Percentiles rank a stretch among this genome's conserved stretches.
phyloP scores from a whole-genome alignment of 2,797 vertebrate species.

The Rachycentron canadum region DNA sequence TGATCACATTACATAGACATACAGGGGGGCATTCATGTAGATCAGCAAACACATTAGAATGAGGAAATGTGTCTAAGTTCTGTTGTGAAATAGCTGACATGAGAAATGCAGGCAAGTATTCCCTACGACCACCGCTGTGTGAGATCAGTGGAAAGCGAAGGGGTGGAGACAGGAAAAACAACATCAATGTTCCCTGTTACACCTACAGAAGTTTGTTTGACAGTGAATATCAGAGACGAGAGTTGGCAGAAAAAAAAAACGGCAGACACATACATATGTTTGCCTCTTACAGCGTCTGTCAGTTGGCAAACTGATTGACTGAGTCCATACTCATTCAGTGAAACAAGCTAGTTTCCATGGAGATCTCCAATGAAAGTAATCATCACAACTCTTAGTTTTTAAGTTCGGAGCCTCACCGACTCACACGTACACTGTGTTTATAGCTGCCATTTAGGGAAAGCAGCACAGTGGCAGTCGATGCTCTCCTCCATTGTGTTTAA shows the following conservation, averaged over 20 bases:
- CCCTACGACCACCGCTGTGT: no score
- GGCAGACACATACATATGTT: constrained; percentile 1
- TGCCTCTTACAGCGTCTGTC: background rate
- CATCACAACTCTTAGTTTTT: constrained; percentile 12
- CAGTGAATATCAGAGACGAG: constrained; percentile 1
- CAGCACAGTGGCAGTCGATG: background rate
- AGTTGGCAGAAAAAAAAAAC: background rate
- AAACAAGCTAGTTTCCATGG: constrained; percentile 24
- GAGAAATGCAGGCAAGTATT: background rate
- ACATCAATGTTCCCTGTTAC: constrained; percentile 10
- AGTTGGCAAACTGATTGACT: background rate
- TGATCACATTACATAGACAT: background rate
- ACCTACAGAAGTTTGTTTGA: background rate
- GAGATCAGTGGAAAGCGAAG: background rate
- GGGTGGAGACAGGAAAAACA: background rate
- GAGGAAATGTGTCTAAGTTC: background rate
- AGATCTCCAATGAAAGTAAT: constrained; percentile 1
- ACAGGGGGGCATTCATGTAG: background rate
- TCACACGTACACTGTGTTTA: background rate
- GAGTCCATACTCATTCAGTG: background rate
- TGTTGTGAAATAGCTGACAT: background rate
- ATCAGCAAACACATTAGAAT: background rate
- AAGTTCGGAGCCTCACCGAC: constrained; percentile 14
- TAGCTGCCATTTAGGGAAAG: background rate
- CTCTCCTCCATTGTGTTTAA: background rate